A percentile compares a stretch with the other conserved stretches of the same genome.
These are phyloP conservation scores for Chrysolophus pictus DNA, from an alignment of 2,797 vertebrate genomes.

Conservation along the genomic window DNA sequence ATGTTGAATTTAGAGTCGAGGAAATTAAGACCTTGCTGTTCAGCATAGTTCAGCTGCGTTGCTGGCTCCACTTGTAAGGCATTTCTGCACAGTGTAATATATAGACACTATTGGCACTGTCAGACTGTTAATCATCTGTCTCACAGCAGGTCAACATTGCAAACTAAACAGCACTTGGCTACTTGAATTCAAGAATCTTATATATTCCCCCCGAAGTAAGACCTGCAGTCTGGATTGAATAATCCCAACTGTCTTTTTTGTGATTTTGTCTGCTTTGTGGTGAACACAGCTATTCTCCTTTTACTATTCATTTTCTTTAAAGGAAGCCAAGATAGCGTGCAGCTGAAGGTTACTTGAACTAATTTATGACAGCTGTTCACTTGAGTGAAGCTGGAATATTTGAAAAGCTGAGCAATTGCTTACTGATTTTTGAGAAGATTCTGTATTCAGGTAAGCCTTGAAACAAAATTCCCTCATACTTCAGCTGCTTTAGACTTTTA, in stretches of 20 bases:
- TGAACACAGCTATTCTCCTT: background rate
- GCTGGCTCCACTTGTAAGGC: background rate
- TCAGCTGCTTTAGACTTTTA: background rate
- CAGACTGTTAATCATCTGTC: constrained; percentile 39
- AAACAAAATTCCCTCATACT: background rate
- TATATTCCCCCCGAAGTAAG: background rate
- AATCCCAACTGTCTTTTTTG: background rate
- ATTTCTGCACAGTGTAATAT: background rate
- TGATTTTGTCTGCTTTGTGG: background rate
- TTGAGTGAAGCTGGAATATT: background rate
- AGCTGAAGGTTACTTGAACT: background rate
- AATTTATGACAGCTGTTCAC: background rate
- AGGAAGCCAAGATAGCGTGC: background rate
- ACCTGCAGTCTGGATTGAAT: background rate
- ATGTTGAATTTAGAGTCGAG: background rate
- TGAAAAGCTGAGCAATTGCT: background rate
- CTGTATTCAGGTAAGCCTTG: constrained; percentile 13
- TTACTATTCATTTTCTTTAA: constrained; percentile 29
- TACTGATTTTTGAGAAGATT: background rate
- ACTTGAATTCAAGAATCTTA: constrained; percentile 3
- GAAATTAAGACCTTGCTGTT: background rate
- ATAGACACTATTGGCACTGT: background rate
- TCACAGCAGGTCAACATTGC: constrained; percentile 2
- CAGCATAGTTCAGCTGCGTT: background rate
- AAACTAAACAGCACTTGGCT: constrained; percentile 7